These are phyloP conservation scores for Alviniconcha marisindica DNA, from an alignment of 1,140 invertebrate genomes.

Conservation along the genomic window DNA sequence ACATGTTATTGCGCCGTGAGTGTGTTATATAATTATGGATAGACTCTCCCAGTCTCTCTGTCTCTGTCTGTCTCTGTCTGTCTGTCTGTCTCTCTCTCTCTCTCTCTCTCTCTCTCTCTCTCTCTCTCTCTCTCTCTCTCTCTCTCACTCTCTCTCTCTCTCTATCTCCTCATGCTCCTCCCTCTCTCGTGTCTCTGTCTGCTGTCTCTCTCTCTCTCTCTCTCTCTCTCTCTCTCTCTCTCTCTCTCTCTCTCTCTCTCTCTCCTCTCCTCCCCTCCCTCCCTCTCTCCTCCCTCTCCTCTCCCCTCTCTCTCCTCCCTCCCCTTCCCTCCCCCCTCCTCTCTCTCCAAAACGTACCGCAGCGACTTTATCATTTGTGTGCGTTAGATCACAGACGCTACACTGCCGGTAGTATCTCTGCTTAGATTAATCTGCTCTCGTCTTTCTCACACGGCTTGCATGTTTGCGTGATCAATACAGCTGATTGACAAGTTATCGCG, in stretches of 20 bases:
- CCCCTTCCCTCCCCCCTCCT: too few relatives aligned
- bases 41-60: conserved; percentile 29
- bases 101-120: conserved; percentile 25
- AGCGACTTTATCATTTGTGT: too few relatives aligned
- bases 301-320: too few relatives aligned
- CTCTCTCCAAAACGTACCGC: too few relatives aligned
- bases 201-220: conserved; percentile 19
- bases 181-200: background rate
- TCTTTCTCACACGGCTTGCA: too few relatives aligned
- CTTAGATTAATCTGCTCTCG: too few relatives aligned
- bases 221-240: conserved; percentile 37
- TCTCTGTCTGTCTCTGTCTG: conserved; percentile 22
- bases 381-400: too few relatives aligned
- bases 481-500: too few relatives aligned
- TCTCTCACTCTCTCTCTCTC: conserved; percentile 18
- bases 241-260: conserved; percentile 29
- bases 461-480: too few relatives aligned
- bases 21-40: too few relatives aligned
- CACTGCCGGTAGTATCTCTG: too few relatives aligned
- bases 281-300: conserved; percentile 24
- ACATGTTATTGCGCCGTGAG: too few relatives aligned
- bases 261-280: conserved; percentile 16
- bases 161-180: background rate
- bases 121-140: background rate
- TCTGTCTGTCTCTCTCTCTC: conserved; percentile 30